Base-by-base conservation (phyloP, 2,888 invertebrate species). In the Rhagium mordax region DNA sequence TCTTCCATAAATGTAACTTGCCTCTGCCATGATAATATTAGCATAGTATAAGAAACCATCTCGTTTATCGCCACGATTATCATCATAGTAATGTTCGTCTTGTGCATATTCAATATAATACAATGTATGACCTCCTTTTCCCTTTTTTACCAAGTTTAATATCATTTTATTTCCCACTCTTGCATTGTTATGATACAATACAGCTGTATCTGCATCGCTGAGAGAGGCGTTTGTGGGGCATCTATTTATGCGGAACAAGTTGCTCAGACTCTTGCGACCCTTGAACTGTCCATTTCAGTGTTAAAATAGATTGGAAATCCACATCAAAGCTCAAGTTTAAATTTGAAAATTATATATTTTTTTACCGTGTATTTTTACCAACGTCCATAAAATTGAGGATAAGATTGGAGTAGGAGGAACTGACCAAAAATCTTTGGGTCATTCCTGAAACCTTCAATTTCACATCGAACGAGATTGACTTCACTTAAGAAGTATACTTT, bases 31-130 rank as follows among this genome's bases (percentile, higher is more conserved):
- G 62, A 65, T 74, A 65, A 57, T 72, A 72, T 72, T 71, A 72
- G 69, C 67, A 75, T 71, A 66, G 66, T 41, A 66, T 29, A 72
- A 76, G 73, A 71, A 74, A 73, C 69, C 70, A 55, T 74, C 69
- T 61, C 73, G 61, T 75, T 73, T 77, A 77, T 64, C 71, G 69
- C 57, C 18, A 66, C 72, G 71, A 74, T 77, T 71, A 77, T 74
- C 69, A 67, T 73, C 71, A 49, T 65, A 20, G 55, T 62, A 74
- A 71, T 66, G 67, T 70, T 71, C 62, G 67, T 69, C 69, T 70
- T 72, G 74, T 74, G 41, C 65, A 70, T 71, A 71, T 74, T 71
- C 74, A 74, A 73, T 74, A 66, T 74, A 60, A 62, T 53, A 69
- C 65, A 76, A 66, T 76, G 71, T 75, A 68, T 71, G 64, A 24